Evolutionary conservation across 2,888 invertebrate genomes (phyloP).

Genomic region (Branchellion lobata): DNA sequence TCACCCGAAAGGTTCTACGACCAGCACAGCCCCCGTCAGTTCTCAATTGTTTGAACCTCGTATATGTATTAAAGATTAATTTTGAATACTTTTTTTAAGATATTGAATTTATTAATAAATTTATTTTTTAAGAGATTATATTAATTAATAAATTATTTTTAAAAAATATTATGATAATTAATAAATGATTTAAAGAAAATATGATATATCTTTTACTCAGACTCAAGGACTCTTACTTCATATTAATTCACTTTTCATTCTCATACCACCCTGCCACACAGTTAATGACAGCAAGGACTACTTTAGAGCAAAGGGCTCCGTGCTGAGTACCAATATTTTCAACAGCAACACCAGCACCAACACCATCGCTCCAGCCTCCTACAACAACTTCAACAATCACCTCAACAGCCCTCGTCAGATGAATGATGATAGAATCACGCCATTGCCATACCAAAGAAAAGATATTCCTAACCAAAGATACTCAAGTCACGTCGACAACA

Average conservation of each 20-base stretch:
- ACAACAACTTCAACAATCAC: slow-evolving; percentile 15
- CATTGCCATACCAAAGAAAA: no score
- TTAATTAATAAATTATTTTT: no score
- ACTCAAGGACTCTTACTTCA: no score
- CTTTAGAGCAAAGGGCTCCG: not conserved
- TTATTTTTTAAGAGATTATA: not conserved
- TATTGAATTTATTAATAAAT: not conserved
- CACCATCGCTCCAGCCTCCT: not conserved
- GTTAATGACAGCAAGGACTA: not conserved
- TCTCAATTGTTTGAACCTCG: not conserved
- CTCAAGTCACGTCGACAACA: not conserved
- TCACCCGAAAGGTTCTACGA: not conserved
- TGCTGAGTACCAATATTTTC: no score
- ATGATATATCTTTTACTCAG: no score
- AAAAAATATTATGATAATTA: no score
- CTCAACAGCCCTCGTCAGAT: not conserved
- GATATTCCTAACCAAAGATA: not conserved
- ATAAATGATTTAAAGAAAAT: no score
- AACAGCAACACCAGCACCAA: not conserved
- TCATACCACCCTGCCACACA: not conserved
- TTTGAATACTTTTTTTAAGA: no score
- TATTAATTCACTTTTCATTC: no score
- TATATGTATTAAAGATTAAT: not conserved
- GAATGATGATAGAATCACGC: no score
- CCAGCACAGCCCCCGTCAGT: not conserved